phyloP scores from a whole-genome alignment of 35 echinoderm and acorn worm genomes.

The Amphiura filiformis region DNA sequence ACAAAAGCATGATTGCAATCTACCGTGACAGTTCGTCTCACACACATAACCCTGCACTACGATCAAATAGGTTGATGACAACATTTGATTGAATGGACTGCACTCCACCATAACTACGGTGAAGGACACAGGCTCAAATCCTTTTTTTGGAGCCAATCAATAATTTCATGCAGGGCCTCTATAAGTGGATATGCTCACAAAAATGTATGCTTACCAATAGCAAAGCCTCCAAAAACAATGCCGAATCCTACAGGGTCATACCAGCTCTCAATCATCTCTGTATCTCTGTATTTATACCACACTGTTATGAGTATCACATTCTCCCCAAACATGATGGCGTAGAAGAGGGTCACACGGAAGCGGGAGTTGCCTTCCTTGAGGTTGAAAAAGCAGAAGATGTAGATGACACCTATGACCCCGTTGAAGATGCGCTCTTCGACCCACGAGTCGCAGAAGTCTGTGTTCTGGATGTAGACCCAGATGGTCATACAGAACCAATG shows the following conservation, averaged over 20 bases:
- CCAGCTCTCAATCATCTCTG: conserved; percentile 40
- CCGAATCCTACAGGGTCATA: conserved; percentile 65
- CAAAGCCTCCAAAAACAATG: conserved; percentile 85
- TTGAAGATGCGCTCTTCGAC: conserved; percentile 92
- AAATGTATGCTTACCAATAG: conserved; percentile 81
- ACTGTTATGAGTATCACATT: conserved; percentile 52
- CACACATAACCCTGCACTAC: too few relatives aligned
- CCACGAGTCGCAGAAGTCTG: conserved; percentile 80
- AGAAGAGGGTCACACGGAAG: conserved; percentile 75
- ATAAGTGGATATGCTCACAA: too few relatives aligned
- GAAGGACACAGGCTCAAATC: too few relatives aligned
- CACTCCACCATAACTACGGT: too few relatives aligned
- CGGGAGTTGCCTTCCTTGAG: conserved; percentile 90
- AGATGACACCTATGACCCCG: conserved; percentile 65
- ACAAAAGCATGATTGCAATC: too few relatives aligned
- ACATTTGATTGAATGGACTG: too few relatives aligned
- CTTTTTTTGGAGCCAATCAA: too few relatives aligned
- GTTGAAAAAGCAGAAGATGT: conserved; percentile 98
- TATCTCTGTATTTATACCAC: conserved; percentile 44
- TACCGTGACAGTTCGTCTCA: too few relatives aligned
- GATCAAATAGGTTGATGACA: too few relatives aligned
- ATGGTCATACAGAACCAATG: conserved; percentile 80
- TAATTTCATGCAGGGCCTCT: too few relatives aligned
- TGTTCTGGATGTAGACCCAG: conserved; percentile 84
- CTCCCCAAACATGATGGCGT: conserved; percentile 70